phyloP scores from a whole-genome alignment of 2,113 vertebrate genomes.

The Salvelinus alpinus region DNA sequence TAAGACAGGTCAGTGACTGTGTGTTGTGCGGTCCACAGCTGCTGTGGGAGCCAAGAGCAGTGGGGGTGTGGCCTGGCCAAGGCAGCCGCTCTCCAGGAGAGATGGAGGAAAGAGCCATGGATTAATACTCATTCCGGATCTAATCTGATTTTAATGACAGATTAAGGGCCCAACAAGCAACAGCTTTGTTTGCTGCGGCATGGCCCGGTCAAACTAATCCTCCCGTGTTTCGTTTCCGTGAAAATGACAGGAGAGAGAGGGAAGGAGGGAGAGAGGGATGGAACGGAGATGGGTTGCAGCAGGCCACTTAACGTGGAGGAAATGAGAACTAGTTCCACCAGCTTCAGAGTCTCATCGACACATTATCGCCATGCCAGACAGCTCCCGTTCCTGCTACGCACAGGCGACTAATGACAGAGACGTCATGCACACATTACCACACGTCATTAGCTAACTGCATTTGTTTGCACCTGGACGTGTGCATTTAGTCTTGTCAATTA shows the following conservation, averaged over 20 bases:
- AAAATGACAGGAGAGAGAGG: background rate
- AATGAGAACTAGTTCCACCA: background rate
- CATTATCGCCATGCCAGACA: background rate
- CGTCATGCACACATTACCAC: background rate
- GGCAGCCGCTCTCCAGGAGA: background rate
- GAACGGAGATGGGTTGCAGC: background rate
- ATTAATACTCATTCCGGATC: constrained; percentile 10
- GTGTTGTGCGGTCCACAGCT: background rate
- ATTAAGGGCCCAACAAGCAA: constrained; percentile 17
- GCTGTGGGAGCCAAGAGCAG: background rate
- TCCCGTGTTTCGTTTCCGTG: background rate
- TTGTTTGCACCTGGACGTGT: background rate
- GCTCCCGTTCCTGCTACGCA: background rate
- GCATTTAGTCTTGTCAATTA: background rate
- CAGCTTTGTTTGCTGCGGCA: constrained; percentile 5
- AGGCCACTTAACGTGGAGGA: background rate
- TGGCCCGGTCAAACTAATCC: background rate
- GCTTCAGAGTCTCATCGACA: too few species aligned
- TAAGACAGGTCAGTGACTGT: background rate
- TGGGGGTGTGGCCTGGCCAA: background rate
- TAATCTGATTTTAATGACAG: constrained; percentile 39
- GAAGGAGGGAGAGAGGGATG: background rate
- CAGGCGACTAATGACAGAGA: background rate
- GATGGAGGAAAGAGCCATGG: background rate
- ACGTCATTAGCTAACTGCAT: background rate